Evolutionary conservation across 1,140 invertebrate species (phyloP).

Genomic region (Episyrphus balteatus): DNA sequence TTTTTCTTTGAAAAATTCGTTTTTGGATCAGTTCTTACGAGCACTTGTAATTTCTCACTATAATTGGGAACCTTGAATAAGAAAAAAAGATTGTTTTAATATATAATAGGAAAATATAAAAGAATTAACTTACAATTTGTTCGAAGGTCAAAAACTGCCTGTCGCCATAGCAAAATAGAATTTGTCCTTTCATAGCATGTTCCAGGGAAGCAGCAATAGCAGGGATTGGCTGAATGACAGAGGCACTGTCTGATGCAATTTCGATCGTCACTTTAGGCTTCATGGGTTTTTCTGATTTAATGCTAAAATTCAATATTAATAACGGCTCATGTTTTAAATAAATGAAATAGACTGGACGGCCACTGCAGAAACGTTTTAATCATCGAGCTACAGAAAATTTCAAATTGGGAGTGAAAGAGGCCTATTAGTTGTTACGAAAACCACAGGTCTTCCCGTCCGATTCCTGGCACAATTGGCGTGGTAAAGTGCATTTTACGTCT

Average conservation of each 20-base stretch:
- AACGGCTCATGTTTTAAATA: not conserved
- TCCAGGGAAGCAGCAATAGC: constrained; percentile 42
- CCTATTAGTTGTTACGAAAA: no score
- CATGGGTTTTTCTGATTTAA: constrained; percentile 52
- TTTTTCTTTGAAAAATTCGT: constrained; percentile 30
- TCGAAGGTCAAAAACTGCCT: constrained; percentile 49
- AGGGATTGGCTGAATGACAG: constrained; percentile 42
- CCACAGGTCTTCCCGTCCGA: no score
- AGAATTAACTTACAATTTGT: constrained; percentile 41
- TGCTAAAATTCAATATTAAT: constrained; percentile 18
- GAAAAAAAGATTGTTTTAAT: not conserved
- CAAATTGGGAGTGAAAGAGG: no score
- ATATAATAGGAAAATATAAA: not conserved
- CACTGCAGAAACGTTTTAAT: no score
- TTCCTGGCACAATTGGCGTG: no score
- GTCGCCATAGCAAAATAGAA: constrained; percentile 48
- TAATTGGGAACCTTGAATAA: constrained; percentile 36
- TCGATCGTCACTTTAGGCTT: constrained; percentile 61
- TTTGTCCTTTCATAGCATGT: constrained; percentile 30
- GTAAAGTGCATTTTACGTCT: no score
- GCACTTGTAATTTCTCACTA: constrained; percentile 43
- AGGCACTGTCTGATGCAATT: constrained; percentile 48
- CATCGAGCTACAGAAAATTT: no score
- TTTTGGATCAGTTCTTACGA: constrained; percentile 43
- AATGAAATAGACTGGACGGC: no score